Conservation (phyloP, 2,888 invertebrate genomes). For the Ormyrus pomaceus region DNA sequence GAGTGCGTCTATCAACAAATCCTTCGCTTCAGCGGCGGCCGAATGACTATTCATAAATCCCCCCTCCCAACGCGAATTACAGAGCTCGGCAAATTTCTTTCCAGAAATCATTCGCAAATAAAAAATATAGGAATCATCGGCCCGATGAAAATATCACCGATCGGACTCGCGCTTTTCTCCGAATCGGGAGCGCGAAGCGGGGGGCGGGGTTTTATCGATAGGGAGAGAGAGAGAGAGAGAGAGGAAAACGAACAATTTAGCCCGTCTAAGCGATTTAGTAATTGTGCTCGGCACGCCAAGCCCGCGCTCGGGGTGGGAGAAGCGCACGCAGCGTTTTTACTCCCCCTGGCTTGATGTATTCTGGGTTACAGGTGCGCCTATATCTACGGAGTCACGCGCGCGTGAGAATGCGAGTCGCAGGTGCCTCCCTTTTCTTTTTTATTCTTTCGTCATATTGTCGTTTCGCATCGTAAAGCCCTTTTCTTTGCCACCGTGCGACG, state of each 20-base stretch:
- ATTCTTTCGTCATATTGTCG: conserved; percentile 61
- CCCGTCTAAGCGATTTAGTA: conserved; percentile 52
- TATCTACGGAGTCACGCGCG: conserved; percentile 56
- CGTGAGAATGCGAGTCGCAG: conserved; percentile 73
- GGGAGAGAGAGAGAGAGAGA: too few species aligned
- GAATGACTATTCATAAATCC: too few species aligned
- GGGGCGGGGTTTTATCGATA: too few species aligned
- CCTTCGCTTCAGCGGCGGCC: too few species aligned
- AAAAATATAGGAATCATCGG: too few species aligned
- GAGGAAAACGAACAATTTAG: conserved; percentile 30
- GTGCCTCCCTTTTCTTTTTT: conserved; percentile 63
- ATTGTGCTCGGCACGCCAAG: conserved; percentile 35
- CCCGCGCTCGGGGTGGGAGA: not conserved
- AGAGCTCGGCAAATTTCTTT: too few species aligned
- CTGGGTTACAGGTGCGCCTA: conserved; percentile 70
- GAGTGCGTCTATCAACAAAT: too few species aligned
- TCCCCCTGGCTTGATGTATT: conserved; percentile 57
- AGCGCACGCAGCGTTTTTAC: conserved; percentile 54
- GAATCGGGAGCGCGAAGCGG: too few species aligned
- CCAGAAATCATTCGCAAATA: too few species aligned
- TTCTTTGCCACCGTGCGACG: conserved; percentile 2
- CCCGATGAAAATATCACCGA: too few species aligned
- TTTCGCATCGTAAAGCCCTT: conserved; percentile 64
- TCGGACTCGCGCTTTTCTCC: too few species aligned
- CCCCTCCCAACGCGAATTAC: too few species aligned